These are phyloP conservation scores for Tragopan temminckii DNA, from an alignment of 2,797 vertebrate genomes.

Conservation along the genomic window DNA sequence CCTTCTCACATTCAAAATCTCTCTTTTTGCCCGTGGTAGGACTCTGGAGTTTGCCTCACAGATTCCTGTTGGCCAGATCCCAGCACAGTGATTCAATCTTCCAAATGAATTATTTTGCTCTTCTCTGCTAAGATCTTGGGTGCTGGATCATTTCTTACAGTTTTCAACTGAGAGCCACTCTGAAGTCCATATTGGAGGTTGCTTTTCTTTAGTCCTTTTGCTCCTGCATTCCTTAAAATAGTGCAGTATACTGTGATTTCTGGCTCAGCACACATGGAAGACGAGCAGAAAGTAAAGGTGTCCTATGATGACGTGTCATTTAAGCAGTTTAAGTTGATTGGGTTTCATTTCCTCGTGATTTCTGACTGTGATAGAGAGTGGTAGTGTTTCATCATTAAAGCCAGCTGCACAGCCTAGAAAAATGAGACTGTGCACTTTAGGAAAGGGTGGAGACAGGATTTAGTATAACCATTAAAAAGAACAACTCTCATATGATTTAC, in stretches of 20 bases:
- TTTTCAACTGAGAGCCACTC: background rate
- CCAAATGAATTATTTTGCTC: background rate
- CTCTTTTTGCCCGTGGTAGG: background rate
- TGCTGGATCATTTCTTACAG: background rate
- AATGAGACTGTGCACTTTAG: background rate
- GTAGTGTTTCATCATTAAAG: background rate
- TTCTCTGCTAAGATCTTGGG: background rate
- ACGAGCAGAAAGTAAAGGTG: background rate
- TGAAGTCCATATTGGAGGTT: background rate
- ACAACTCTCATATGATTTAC: constrained; percentile 3
- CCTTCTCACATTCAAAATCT: background rate
- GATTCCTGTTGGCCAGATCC: background rate
- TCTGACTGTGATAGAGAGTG: background rate
- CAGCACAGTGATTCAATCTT: background rate
- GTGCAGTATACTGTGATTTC: background rate
- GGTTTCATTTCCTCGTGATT: background rate
- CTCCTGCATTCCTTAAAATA: background rate
- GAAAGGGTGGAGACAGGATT: background rate
- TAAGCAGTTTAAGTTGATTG: background rate
- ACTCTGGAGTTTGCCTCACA: background rate
- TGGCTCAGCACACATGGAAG: background rate
- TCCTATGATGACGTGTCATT: background rate
- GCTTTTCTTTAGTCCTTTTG: background rate
- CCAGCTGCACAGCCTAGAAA: background rate
- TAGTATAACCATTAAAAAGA: constrained; percentile 2